phyloP scores from a whole-genome alignment of 2,888 invertebrate species.

The Salpingus planirostris region DNA sequence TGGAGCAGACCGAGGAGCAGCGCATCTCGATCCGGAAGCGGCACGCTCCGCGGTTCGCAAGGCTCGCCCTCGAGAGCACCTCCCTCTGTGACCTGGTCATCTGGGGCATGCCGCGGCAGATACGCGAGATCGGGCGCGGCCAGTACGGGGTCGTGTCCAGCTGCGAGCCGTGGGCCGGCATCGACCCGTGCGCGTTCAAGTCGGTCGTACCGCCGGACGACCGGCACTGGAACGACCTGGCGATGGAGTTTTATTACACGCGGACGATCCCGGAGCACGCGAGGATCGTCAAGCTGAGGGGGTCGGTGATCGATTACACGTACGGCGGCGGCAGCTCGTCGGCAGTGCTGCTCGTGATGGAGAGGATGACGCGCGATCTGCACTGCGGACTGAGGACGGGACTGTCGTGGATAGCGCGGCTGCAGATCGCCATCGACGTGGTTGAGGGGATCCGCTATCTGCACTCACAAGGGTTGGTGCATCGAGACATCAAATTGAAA shows the following conservation, averaged over 20 bases:
- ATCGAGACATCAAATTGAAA: slow-evolving; percentile 83
- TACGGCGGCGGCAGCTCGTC: slow-evolving; percentile 61
- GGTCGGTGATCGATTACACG: slow-evolving; percentile 72
- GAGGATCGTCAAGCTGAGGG: slow-evolving; percentile 64
- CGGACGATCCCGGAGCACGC: slow-evolving; percentile 76
- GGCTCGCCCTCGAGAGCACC: slow-evolving; percentile 72
- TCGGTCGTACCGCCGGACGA: slow-evolving; percentile 84
- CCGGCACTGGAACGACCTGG: slow-evolving; percentile 80
- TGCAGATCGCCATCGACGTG: slow-evolving; percentile 72
- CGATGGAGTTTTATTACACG: slow-evolving; percentile 87
- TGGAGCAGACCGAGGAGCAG: slow-evolving; percentile 74
- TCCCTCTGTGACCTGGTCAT: slow-evolving; percentile 71
- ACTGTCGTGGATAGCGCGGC: slow-evolving; percentile 52
- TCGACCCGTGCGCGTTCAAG: slow-evolving; percentile 73
- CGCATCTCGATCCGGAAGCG: slow-evolving; percentile 66
- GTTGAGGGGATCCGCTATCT: slow-evolving; percentile 81
- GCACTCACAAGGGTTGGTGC: slow-evolving; percentile 80
- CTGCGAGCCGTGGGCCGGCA: slow-evolving; percentile 66
- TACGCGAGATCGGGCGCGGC: slow-evolving; percentile 65
- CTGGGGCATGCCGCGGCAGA: slow-evolving; percentile 60
- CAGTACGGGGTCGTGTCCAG: slow-evolving; percentile 86
- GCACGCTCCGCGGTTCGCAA: slow-evolving; percentile 72
- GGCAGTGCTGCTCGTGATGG: slow-evolving; percentile 75
- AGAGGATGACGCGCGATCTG: slow-evolving; percentile 63
- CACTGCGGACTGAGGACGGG: slow-evolving; percentile 67